These are phyloP conservation scores for Zoanthus solanderi DNA, from an alignment of 92 coral and sea anemone species.

Conservation along the genomic window DNA sequence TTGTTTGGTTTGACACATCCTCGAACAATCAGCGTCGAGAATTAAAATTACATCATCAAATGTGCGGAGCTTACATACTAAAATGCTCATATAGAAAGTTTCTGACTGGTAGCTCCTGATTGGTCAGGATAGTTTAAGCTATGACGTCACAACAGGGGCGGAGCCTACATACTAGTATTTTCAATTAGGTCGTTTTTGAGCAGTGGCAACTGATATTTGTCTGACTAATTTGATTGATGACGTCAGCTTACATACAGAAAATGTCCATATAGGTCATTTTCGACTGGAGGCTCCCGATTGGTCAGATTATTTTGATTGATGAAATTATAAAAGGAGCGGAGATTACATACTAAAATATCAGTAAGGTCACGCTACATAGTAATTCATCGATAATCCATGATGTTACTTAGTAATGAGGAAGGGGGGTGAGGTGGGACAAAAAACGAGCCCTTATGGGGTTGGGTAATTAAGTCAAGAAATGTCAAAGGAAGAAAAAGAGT, in stretches of 20 bases:
- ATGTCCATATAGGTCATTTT: not conserved
- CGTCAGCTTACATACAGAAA: not conserved
- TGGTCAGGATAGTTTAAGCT: not conserved
- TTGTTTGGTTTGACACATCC: too few relatives aligned
- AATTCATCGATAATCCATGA: not conserved
- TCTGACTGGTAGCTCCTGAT: not conserved
- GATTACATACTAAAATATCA: not conserved
- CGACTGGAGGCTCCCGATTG: not conserved
- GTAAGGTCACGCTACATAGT: not conserved
- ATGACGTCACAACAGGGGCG: not conserved
- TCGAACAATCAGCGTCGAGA: too few relatives aligned
- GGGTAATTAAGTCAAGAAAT: not conserved
- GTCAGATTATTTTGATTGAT: not conserved
- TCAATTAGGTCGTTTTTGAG: not conserved
- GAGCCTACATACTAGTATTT: not conserved
- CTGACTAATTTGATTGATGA: not conserved
- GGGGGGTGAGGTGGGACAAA: not conserved
- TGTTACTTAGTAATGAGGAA: not conserved
- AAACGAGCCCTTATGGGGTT: not conserved
- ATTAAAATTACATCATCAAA: too few relatives aligned
- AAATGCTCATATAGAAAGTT: too few relatives aligned
- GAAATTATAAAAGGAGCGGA: not conserved
- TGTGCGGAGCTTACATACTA: too few relatives aligned
- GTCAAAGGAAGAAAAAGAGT: not conserved
- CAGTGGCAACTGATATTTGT: not conserved